phyloP scores from a whole-genome alignment of 2,888 invertebrate species.

The Microdon myrmicae region DNA sequence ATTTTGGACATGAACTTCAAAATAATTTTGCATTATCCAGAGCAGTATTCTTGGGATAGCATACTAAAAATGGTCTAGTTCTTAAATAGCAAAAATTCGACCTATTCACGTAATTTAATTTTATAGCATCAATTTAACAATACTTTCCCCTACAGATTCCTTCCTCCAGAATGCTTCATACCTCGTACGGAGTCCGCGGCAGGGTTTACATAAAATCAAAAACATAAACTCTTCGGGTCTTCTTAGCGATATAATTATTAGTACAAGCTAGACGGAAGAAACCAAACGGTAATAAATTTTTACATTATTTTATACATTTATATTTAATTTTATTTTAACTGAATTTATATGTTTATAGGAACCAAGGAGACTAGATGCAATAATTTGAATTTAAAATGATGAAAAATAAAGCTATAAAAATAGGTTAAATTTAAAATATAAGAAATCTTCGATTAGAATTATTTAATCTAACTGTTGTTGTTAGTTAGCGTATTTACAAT shows the following conservation, averaged over 20 bases:
- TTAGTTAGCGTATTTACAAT: conserved; percentile 1
- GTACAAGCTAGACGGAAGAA: conserved; percentile 1
- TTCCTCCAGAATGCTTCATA: conserved; percentile 37
- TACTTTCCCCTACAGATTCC: conserved; percentile 39
- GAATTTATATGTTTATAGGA: too few species aligned
- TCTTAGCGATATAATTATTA: not conserved
- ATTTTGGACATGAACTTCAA: too few species aligned
- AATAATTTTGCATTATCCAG: too few species aligned
- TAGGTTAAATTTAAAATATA: conserved; percentile 16
- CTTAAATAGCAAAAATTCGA: too few species aligned
- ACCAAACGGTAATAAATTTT: not conserved
- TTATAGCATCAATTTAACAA: too few species aligned
- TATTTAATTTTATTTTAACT: too few species aligned
- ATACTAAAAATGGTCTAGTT: too few species aligned
- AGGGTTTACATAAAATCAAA: conserved; percentile 18
- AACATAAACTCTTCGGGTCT: not conserved
- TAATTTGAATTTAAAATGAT: conserved; percentile 9
- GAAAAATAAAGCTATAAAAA: conserved; percentile 1
- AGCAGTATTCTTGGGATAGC: too few species aligned
- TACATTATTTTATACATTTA: not conserved
- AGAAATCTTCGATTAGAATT: conserved; percentile 11
- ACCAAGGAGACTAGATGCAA: too few species aligned
- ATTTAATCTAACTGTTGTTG: conserved; percentile 13
- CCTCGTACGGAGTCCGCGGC: conserved; percentile 14
- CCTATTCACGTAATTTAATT: too few species aligned